phyloP scores from a whole-genome alignment of 2,113 vertebrate species.

The Plestiodon gilberti region DNA sequence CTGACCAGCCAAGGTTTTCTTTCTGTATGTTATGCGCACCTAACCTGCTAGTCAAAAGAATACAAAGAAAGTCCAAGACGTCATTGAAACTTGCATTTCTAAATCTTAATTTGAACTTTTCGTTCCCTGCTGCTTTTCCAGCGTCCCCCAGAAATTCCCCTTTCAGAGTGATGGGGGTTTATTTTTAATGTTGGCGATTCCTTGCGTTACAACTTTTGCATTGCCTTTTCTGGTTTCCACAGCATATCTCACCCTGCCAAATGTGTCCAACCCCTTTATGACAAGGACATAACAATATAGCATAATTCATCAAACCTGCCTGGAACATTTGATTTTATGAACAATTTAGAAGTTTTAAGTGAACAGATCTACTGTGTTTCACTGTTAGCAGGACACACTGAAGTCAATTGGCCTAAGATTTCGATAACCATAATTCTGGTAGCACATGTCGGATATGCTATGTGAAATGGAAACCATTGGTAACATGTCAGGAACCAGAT shows the following conservation, averaged over 20 bases:
- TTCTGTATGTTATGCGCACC: not conserved
- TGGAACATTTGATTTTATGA: not conserved
- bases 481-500: not conserved
- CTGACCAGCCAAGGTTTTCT: not conserved
- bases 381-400: not conserved
- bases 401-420: not conserved
- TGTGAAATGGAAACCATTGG: not conserved
- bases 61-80: not conserved
- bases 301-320: not conserved
- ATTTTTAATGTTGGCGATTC: not conserved
- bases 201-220: conserved; percentile 21
- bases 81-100: not conserved
- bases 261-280: not conserved
- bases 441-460: not conserved
- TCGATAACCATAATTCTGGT: not conserved
- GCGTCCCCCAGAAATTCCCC: not conserved
- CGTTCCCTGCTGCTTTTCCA: too few species aligned
- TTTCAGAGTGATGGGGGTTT: not conserved
- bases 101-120: not conserved
- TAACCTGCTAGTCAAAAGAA: not conserved
- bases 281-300: not conserved
- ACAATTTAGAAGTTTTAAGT: not conserved
- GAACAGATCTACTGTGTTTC: not conserved
- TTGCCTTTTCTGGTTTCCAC: not conserved
- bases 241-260: not conserved